These are phyloP conservation scores for Stomatorhinus walkeri DNA, from an alignment of 2,797 vertebrate genomes.

Conservation along the genomic window DNA sequence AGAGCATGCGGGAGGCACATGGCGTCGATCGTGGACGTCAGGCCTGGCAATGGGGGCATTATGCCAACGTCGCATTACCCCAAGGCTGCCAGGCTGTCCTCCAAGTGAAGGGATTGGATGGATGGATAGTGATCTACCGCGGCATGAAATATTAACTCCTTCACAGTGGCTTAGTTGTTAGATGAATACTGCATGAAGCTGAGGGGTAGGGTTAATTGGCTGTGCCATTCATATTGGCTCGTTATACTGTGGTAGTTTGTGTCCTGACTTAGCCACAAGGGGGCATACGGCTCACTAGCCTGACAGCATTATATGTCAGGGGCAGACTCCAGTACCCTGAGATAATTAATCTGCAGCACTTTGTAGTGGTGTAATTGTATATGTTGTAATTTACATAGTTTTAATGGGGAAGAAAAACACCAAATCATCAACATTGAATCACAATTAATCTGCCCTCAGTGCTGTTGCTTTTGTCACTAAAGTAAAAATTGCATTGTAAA, in stretches of 20 bases:
- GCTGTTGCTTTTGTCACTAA: neutral
- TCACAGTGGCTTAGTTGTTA: slow-evolving; percentile 63
- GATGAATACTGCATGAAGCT: slow-evolving; percentile 67
- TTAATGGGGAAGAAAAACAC: neutral
- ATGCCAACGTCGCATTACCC: neutral
- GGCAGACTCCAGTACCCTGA: neutral
- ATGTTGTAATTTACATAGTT: neutral
- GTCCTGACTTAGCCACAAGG: slow-evolving; percentile 31
- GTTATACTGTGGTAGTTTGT: slow-evolving; percentile 33
- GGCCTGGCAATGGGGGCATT: slow-evolving; percentile 7
- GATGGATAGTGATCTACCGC: slow-evolving; percentile 48
- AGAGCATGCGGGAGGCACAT: slow-evolving; percentile 23
- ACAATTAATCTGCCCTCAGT: neutral
- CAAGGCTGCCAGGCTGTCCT: neutral
- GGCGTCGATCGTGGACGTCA: slow-evolving; percentile 29
- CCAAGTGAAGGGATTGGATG: slow-evolving; percentile 32
- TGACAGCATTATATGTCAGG: neutral
- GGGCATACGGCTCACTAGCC: neutral
- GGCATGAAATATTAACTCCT: slow-evolving; percentile 64
- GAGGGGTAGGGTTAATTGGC: slow-evolving; percentile 62
- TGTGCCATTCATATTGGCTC: slow-evolving; percentile 60
- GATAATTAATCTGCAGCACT: neutral
- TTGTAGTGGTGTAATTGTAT: neutral
- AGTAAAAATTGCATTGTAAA: neutral
- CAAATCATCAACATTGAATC: neutral